Conservation (phyloP, 2,888 invertebrate genomes). For the Xylota segnis region DNA sequence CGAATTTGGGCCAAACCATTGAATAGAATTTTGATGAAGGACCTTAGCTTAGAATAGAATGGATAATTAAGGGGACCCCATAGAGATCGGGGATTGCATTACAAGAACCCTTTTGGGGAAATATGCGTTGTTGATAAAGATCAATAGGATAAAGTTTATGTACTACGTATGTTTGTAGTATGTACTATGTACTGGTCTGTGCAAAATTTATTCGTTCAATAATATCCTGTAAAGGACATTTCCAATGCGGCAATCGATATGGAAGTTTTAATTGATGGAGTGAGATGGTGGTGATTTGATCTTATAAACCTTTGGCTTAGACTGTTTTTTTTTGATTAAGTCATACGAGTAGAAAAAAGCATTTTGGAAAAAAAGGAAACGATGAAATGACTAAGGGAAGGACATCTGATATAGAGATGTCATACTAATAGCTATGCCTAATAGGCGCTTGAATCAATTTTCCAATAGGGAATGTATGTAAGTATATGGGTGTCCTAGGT, state of each 20-base stretch:
- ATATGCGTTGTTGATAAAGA: slow-evolving; percentile 39
- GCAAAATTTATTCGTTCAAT: background rate
- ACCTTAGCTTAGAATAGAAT: slow-evolving; percentile 30
- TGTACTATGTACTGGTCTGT: background rate
- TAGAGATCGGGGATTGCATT: slow-evolving; percentile 55
- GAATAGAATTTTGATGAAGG: slow-evolving; percentile 59
- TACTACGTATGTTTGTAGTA: background rate
- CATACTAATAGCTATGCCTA: too few species aligned
- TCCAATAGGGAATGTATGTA: too few species aligned
- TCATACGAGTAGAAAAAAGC: too few species aligned
- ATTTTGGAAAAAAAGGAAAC: too few species aligned
- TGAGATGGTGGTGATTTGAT: background rate
- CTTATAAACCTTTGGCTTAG: too few species aligned
- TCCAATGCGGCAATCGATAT: background rate
- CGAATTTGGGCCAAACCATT: slow-evolving; percentile 58
- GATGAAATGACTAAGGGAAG: too few species aligned
- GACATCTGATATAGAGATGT: too few species aligned
- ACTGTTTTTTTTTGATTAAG: too few species aligned
- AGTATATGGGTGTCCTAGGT: too few species aligned
- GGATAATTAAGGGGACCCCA: slow-evolving; percentile 52
- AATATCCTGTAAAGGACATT: background rate
- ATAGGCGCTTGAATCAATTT: too few species aligned
- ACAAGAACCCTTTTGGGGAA: slow-evolving; percentile 34
- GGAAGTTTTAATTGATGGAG: background rate
- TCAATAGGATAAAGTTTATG: slow-evolving; percentile 32